These are phyloP conservation scores for Parauchenoglanis ngamensis DNA, from an alignment of 2,797 vertebrate genomes.

Conservation along the genomic window DNA sequence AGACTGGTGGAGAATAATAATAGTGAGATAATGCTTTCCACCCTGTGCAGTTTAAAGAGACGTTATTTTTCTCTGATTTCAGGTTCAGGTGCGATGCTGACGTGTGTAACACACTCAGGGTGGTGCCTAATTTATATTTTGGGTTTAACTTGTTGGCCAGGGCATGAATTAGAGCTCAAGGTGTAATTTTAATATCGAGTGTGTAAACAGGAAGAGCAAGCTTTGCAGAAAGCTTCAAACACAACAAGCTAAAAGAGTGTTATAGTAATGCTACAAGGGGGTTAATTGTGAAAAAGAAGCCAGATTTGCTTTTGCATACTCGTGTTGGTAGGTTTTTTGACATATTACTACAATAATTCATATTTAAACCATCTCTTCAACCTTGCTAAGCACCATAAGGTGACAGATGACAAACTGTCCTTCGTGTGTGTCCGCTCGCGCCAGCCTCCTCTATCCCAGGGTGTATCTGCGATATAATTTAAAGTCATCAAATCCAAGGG, in stretches of 20 bases:
- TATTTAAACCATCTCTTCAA: neutral
- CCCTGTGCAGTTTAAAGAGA: neutral
- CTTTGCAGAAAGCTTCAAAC: neutral
- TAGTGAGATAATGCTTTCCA: neutral
- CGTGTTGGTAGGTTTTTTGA: neutral
- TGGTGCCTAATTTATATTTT: constrained; percentile 31
- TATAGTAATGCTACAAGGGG: neutral
- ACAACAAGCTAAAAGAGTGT: neutral
- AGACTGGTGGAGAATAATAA: neutral
- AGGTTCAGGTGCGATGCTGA: constrained; percentile 15
- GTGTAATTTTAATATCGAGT: neutral
- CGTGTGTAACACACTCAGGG: neutral
- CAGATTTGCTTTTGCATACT: neutral
- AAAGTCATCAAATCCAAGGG: constrained; percentile 48
- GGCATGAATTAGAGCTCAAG: constrained; percentile 10
- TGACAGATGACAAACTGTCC: neutral
- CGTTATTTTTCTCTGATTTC: constrained; percentile 13
- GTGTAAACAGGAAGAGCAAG: neutral
- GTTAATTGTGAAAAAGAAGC: neutral
- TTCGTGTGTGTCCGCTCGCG: neutral
- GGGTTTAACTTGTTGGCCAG: neutral
- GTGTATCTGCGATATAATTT: constrained; percentile 52
- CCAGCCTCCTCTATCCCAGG: constrained; percentile 20
- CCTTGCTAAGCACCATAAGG: neutral
- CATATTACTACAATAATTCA: neutral